Evolutionary conservation across 2,113 vertebrate genomes (phyloP), one percentile per base, ranked within the genome.

Genomic region (Pseudonaja textilis): DNA sequence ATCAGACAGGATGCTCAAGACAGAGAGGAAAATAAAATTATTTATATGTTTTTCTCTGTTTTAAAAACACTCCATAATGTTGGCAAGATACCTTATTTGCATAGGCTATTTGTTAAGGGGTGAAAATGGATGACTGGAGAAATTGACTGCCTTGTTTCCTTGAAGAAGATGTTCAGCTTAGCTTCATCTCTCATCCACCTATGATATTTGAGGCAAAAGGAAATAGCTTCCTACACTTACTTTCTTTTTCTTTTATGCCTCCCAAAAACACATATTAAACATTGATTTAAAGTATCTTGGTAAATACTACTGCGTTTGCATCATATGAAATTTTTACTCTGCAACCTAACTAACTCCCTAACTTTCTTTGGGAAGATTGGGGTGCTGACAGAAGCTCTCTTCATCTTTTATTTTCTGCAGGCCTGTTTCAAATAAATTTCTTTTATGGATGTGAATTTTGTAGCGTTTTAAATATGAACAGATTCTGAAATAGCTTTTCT

Each of bases 171-270:
- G 54, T 85, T 55, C 52, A 50, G 2, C 12, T 1, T 81, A 86
- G 57, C 90, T 89, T 47, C 0, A 0, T 8, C 3, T 8, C 1
- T 39, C 0, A 0, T 25, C 57, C 39, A 4, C 47, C 64, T 55
- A 26, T 88, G 26, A 6, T 85, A 5, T 1, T 34, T 9, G 47
- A 90, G 85, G 57, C 91, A 81, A 29, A 3, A 93, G 89, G 91
- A 91, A 89, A 86, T 89, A 10, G 89, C 91, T 94, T 29, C 86
- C 92, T 69, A 47, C 8, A 1, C 0, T 20, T 69, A 1, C 0
- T 23, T 69, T 25, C 45, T 9, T 12, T 23, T 69, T n/a, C 52
- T 9, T 39, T 93, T 22, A 2, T n/a, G 20, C 54, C 59, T 86
- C 64, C 57, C 3, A 91, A 55, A 10, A 85, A 0, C 90, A 47